phyloP scores from a whole-genome alignment of 2,113 vertebrate genomes.

The Crotalus helleri region DNA sequence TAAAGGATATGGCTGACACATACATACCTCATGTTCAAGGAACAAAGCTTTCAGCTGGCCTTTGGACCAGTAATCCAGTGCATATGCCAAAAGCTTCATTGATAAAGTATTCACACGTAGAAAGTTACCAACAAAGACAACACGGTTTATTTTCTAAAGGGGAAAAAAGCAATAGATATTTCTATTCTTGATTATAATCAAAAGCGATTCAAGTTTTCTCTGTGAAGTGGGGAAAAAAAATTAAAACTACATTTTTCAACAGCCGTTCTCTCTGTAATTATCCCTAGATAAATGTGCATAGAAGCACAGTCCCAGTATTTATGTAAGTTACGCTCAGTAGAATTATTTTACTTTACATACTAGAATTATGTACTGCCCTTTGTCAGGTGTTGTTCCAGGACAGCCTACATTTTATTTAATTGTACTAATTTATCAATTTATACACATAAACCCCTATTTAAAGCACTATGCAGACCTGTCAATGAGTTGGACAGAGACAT shows the following conservation, averaged over 20 bases:
- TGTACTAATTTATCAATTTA: neutral
- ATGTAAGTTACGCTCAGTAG: neutral
- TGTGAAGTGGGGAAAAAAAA: constrained; percentile 18
- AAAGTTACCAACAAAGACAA: constrained; percentile 96
- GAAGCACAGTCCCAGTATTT: neutral
- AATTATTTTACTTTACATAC: neutral
- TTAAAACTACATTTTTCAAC: neutral
- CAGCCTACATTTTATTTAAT: neutral
- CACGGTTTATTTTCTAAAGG: constrained; percentile 81
- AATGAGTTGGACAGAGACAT: neutral
- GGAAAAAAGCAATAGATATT: constrained; percentile 31
- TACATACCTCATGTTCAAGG: constrained; percentile 83
- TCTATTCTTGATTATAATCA: constrained; percentile 6
- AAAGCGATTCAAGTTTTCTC: constrained; percentile 35
- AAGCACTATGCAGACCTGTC: neutral
- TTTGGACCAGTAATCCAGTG: constrained; percentile 85
- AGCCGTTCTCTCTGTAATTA: neutral
- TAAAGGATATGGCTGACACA: constrained; percentile 9
- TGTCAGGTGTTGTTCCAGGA: neutral
- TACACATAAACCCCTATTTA: neutral
- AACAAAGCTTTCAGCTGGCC: constrained; percentile 82
- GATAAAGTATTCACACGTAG: constrained; percentile 95
- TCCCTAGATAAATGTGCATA: too few relatives aligned
- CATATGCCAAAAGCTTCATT: constrained; percentile 92
- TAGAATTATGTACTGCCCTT: neutral